Evolutionary conservation across 2,888 invertebrate species (phyloP).

Genomic region (Eulithis prunata): DNA sequence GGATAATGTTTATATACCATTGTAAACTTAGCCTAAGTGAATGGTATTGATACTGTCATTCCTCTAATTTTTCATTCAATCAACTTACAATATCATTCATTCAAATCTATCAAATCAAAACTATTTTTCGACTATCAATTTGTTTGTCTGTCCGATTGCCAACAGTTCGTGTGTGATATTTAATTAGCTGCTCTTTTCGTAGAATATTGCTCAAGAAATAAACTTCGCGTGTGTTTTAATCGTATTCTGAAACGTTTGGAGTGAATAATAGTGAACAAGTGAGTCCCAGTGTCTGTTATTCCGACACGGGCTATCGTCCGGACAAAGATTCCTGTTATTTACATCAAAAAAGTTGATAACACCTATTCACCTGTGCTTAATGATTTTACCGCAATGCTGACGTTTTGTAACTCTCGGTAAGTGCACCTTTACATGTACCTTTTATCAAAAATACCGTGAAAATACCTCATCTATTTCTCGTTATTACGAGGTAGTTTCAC

Average conservation of each 20-base stretch:
- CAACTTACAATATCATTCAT: conserved; percentile 43
- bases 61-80: conserved; percentile 7
- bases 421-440: conserved; percentile 37
- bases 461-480: conserved; percentile 32
- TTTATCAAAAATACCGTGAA: background rate
- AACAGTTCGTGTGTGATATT: conserved; percentile 57
- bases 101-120: background rate
- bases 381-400: conserved; percentile 62
- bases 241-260: conserved; percentile 47
- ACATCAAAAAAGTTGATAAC: conserved; percentile 60
- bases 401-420: conserved; percentile 58
- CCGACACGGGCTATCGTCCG: conserved; percentile 42
- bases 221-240: conserved; percentile 49
- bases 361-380: conserved; percentile 44
- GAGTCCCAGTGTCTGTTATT: conserved; percentile 56
- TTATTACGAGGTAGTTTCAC: conserved; percentile 32
- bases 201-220: conserved; percentile 51
- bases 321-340: conserved; percentile 62
- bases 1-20: too few species aligned
- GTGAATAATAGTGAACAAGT: conserved; percentile 54
- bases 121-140: background rate
- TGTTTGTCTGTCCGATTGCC: conserved; percentile 52
- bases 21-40: conserved; percentile 10
- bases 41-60: conserved; percentile 5
- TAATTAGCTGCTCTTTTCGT: conserved; percentile 49